Conservation (phyloP, 2,797 vertebrate species). For the Pelodytes ibericus region DNA sequence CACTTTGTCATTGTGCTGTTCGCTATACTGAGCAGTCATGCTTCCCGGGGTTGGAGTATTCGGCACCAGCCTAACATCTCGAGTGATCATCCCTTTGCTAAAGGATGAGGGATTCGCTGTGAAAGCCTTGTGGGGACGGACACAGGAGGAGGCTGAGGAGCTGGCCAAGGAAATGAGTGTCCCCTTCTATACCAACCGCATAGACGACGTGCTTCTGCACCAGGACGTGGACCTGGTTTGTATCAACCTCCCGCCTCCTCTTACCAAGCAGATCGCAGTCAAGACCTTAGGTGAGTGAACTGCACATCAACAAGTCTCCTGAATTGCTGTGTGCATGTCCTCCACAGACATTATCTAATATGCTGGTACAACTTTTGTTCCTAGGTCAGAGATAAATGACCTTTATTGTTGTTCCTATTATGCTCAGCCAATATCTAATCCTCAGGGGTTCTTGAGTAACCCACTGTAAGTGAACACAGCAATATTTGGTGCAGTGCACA, state of each 20-base stretch:
- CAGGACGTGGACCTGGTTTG: constrained; percentile 96
- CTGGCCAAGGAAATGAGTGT: constrained; percentile 97
- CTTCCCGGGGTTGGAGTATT: constrained; percentile 97
- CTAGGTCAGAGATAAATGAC: not conserved
- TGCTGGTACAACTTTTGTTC: not conserved
- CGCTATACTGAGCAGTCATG: constrained; percentile 75
- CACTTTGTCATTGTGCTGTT: constrained; percentile 43
- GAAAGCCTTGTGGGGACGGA: constrained; percentile 95
- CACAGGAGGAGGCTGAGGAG: constrained; percentile 96
- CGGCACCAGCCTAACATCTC: constrained; percentile 92
- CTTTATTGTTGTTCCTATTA: no score
- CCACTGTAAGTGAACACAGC: not conserved
- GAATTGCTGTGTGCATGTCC: not conserved
- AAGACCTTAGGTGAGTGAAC: constrained; percentile 90
- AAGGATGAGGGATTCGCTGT: constrained; percentile 94
- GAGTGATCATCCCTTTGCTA: constrained; percentile 93
- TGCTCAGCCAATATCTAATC: not conserved
- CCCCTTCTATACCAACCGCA: constrained; percentile 94
- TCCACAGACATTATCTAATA: not conserved
- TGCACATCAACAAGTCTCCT: constrained; percentile 1
- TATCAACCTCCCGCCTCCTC: constrained; percentile 96
- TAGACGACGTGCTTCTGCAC: constrained; percentile 96
- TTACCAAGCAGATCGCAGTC: constrained; percentile 94
- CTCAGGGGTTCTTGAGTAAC: not conserved
- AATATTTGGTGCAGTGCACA: not conserved